phyloP scores from a whole-genome alignment of 2,888 invertebrate genomes.

The Mythimna vitellina region DNA sequence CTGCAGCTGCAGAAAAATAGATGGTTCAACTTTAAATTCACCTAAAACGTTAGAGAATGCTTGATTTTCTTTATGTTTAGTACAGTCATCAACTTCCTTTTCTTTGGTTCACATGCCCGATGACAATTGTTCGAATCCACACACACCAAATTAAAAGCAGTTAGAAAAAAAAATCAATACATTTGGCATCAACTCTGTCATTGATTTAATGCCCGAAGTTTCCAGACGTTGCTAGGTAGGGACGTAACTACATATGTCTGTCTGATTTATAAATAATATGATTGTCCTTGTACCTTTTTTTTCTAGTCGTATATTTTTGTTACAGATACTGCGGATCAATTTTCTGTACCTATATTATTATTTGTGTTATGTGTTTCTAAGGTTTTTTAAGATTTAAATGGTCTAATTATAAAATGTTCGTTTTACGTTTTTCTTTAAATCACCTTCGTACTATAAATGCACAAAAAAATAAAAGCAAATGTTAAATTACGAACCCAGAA shows the following conservation, averaged over 20 bases:
- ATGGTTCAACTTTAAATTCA: not conserved
- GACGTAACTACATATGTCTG: constrained; percentile 7
- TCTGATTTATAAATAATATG: constrained; percentile 34
- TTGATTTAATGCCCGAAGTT: constrained; percentile 34
- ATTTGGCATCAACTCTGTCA: constrained; percentile 3
- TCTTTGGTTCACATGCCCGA: not conserved
- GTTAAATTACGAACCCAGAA: not conserved
- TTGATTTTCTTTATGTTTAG: not conserved
- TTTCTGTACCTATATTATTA: not conserved
- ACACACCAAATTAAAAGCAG: not conserved
- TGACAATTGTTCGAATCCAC: not conserved
- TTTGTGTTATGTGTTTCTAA: constrained; percentile 10
- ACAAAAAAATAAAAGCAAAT: not conserved
- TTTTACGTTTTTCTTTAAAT: not conserved
- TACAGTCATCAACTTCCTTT: not conserved
- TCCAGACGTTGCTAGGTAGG: constrained; percentile 18
- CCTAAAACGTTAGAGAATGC: too few relatives aligned
- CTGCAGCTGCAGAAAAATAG: constrained; percentile 15
- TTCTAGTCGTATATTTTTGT: not conserved
- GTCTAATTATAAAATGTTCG: constrained; percentile 1
- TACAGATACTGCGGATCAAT: too few relatives aligned
- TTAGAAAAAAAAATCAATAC: constrained; percentile 2
- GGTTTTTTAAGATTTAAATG: constrained; percentile 15
- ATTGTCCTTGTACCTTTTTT: constrained; percentile 21
- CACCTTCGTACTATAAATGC: not conserved